Evolutionary conservation across 2,888 invertebrate genomes (phyloP), one percentile per base, ranked within the genome.

Genomic region (Abrostola tripartita): DNA sequence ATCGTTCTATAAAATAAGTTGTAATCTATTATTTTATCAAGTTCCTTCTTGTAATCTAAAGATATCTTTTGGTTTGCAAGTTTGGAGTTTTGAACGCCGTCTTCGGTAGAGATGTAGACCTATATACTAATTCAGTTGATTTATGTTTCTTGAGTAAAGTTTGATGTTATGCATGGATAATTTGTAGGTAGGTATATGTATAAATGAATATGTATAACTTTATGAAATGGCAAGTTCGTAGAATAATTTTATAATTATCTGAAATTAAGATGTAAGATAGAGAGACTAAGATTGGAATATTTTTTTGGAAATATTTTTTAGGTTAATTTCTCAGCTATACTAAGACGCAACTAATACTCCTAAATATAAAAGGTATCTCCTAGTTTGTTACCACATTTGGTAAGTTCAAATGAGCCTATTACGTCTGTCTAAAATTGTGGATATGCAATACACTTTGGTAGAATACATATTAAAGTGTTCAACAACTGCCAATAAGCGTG

Each of bases 401-500:
- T 24, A 4, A 24, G 4, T 24, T 4, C 24, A 4, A 24, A 24
- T 24, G 4, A 24, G 24, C 24, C 24, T 24, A 24, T 2, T 24
- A 24, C 4, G 24, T 24, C 24, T 24, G 4, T 4, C 24, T 24
- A 24, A 24, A 24, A 24, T 2, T 24, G 24, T 24, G 24, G 24
- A 24, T 24, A 24, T 24, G 24, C 24, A 24, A 24, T 24, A 24
- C 24, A 24, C 24, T 4, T 24, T 24, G 24, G 24, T 24, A 24
- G 24, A 24, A 24, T 24, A 24, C 24, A 24, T 24, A 24, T 24
- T 24, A 2, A 24, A 24, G 24, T 24, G 24, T 24, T 24, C 24
- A 24, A 24, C 24, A 4, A 4, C 24, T 44, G 14, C 12, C 24
- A 44, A 57, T 57, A 60, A 73, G 61, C 69, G 56, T 55, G 37